Percentiles rank a stretch among this genome's conserved stretches.
Conservation (phyloP, 2,797 vertebrate genomes). For the Hylomyscus alleni region DNA sequence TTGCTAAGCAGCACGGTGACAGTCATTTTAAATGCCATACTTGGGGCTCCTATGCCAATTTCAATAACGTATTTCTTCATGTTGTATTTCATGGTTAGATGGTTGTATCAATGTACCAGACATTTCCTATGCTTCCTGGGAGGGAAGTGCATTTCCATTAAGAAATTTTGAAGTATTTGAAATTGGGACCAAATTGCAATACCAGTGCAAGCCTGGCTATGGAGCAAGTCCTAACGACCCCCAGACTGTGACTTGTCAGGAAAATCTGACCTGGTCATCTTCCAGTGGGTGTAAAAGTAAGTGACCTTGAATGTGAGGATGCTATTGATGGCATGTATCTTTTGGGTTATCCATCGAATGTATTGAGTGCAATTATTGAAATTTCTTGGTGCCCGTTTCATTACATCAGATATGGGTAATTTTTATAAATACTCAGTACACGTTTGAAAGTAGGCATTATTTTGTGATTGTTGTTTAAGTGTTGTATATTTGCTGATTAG, state of each 20-base stretch:
- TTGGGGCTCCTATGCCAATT: neutral
- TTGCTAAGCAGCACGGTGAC: neutral
- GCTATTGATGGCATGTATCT: neutral
- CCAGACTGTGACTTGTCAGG: slow-evolving; percentile 51
- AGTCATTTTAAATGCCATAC: neutral
- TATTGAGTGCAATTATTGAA: neutral
- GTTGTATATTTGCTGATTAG: neutral
- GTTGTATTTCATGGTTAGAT: neutral
- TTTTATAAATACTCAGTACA: neutral
- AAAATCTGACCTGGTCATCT: neutral
- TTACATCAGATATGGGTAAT: neutral
- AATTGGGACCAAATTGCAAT: slow-evolving; percentile 46
- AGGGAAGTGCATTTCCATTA: neutral
- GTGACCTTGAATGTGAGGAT: neutral
- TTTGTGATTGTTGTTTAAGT: neutral
- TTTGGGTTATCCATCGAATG: neutral
- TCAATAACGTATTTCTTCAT: neutral
- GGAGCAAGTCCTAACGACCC: neutral
- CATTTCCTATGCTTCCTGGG: slow-evolving; percentile 37
- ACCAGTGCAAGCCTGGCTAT: slow-evolving; percentile 42
- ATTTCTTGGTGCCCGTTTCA: neutral
- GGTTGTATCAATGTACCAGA: slow-evolving; percentile 34
- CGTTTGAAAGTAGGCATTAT: neutral
- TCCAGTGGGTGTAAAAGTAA: slow-evolving; percentile 64
- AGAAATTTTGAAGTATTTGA: neutral